Percentiles rank a stretch among this genome's conserved stretches.
Conservation (phyloP, 2,888 invertebrate species). For the Orchesella flavescens region DNA sequence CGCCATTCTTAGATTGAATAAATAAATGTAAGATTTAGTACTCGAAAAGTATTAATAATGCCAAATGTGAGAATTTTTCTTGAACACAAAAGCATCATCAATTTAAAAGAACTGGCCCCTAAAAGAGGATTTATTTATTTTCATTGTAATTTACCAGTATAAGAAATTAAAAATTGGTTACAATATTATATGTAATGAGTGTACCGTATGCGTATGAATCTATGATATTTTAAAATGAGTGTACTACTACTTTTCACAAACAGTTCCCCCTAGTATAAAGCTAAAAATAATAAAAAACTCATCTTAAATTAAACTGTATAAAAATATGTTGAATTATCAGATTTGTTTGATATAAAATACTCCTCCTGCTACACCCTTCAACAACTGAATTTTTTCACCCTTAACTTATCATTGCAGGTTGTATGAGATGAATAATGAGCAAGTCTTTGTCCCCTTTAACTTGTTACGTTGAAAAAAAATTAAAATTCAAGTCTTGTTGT, state of each 20-base stretch:
- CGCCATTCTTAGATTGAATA: background rate
- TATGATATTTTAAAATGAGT: background rate
- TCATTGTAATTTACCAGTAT: slow-evolving; percentile 12
- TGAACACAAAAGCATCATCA: no score
- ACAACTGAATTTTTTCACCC: slow-evolving; percentile 25
- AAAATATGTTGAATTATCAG: slow-evolving; percentile 50
- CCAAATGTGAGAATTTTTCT: no score
- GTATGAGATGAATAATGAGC: slow-evolving; percentile 48
- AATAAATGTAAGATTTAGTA: background rate
- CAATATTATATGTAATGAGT: background rate
- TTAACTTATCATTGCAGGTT: slow-evolving; percentile 35
- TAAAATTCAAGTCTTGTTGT: background rate
- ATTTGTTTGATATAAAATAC: slow-evolving; percentile 41
- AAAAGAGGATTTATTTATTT: slow-evolving; percentile 46
- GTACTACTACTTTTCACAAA: slow-evolving; percentile 19
- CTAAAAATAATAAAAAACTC: slow-evolving; percentile 2
- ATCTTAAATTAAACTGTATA: slow-evolving; percentile 54
- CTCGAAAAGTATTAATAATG: background rate
- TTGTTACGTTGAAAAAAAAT: slow-evolving; percentile 10
- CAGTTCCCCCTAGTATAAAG: slow-evolving; percentile 19
- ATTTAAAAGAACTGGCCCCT: slow-evolving; percentile 54
- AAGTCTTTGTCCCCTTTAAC: slow-evolving; percentile 55
- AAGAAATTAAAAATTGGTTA: slow-evolving; percentile 28
- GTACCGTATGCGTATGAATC: background rate
- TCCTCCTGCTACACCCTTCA: background rate